phyloP scores from a whole-genome alignment of 2,113 vertebrate genomes.

The Phalacrocorax brasilianus region DNA sequence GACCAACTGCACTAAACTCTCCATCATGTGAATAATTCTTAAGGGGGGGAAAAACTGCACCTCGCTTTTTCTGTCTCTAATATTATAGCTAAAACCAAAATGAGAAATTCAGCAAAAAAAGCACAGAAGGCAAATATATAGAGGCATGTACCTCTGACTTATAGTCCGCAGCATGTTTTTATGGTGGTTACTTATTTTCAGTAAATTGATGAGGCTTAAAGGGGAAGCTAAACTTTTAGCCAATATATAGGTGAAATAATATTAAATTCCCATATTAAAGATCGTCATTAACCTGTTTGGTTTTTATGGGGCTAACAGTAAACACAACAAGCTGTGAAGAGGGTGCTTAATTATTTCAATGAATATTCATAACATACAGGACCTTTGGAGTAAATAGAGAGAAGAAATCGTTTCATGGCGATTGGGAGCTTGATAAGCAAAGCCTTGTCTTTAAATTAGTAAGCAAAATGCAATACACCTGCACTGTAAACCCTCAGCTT shows the following conservation, averaged over 20 bases:
- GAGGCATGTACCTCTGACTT: not conserved
- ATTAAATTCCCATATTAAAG: constrained; percentile 31
- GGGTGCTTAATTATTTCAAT: constrained; percentile 51
- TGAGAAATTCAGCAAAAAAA: not conserved
- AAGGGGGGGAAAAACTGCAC: fast-evolving
- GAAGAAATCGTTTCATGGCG: not conserved
- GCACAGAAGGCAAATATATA: not conserved
- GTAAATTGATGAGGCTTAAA: constrained; percentile 39
- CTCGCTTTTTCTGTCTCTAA: fast-evolving
- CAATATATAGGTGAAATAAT: not conserved
- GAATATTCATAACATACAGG: constrained; percentile 65
- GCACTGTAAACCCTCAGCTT: not conserved
- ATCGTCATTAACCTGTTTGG: constrained; percentile 61
- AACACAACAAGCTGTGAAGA: constrained; percentile 33
- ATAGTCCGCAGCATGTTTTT: not conserved
- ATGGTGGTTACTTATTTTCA: not conserved
- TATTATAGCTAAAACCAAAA: not conserved
- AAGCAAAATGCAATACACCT: not conserved
- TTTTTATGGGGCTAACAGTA: constrained; percentile 62
- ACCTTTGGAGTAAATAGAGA: constrained; percentile 8
- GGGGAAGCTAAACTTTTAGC: constrained; percentile 30
- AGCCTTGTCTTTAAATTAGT: not conserved
- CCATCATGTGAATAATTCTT: not conserved
- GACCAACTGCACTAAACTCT: fast-evolving
- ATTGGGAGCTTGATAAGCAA: not conserved